These are phyloP conservation scores for Actinia tenebrosa DNA, from an alignment of 64 coral and sea anemone genomes.

Conservation along the genomic window DNA sequence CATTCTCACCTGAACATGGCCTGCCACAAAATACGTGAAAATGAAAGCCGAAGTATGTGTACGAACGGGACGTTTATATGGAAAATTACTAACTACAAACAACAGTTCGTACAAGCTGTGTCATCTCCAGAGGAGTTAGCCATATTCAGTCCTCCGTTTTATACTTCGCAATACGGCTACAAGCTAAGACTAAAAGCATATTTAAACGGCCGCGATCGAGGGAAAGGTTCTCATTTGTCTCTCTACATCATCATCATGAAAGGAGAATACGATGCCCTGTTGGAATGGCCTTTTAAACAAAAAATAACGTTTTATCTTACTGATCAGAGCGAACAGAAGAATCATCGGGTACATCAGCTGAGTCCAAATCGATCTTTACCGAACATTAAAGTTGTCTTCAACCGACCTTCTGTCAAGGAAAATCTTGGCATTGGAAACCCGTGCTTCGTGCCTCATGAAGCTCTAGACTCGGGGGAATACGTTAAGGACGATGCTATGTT, in stretches of 20 bases:
- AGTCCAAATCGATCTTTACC: slow-evolving; percentile 93
- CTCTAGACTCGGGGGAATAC: slow-evolving; percentile 67
- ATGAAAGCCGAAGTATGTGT: slow-evolving; percentile 86
- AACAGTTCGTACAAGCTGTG: slow-evolving; percentile 67
- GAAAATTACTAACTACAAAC: slow-evolving; percentile 89
- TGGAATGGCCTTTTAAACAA: slow-evolving; percentile 97
- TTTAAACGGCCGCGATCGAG: slow-evolving; percentile 86
- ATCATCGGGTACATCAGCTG: slow-evolving; percentile 77
- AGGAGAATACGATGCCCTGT: slow-evolving; percentile 83
- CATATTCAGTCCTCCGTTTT: slow-evolving; percentile 95
- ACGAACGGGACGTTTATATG: slow-evolving; percentile 86
- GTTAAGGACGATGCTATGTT: slow-evolving; percentile 91
- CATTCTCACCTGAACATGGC: slow-evolving; percentile 83
- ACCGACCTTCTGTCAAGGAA: slow-evolving; percentile 77
- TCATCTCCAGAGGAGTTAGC: slow-evolving; percentile 80
- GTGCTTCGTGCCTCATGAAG: slow-evolving; percentile 90
- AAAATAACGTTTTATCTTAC: slow-evolving; percentile 97
- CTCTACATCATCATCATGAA: slow-evolving; percentile 99
- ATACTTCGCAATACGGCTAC: slow-evolving; percentile 94
- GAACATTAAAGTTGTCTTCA: slow-evolving; percentile 98
- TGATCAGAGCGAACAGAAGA: slow-evolving; percentile 84
- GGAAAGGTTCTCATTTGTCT: slow-evolving; percentile 84
- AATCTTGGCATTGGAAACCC: slow-evolving; percentile 97
- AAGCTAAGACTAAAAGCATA: slow-evolving; percentile 94
- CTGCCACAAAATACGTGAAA: slow-evolving; percentile 89